Evolutionary conservation across 2,888 invertebrate species (phyloP).

Genomic region (Synanthedon myopaeformis): DNA sequence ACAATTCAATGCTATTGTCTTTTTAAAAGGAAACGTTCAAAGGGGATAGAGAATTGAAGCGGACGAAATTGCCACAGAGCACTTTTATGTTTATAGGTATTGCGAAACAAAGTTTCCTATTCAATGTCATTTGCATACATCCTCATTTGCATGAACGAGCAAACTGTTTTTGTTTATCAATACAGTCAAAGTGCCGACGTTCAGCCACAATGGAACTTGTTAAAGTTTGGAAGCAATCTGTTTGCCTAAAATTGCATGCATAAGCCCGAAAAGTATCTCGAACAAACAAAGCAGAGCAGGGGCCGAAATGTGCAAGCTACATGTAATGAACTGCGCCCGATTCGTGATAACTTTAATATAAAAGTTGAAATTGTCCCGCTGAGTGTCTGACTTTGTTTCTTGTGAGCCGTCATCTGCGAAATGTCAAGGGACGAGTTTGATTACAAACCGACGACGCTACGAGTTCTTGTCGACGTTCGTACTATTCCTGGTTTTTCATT

Average conservation of each 20-base stretch:
- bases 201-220: slow-evolving; percentile 6
- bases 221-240: slow-evolving; percentile 8
- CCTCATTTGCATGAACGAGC: not conserved
- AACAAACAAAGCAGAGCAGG: too few species aligned
- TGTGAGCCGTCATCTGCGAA: slow-evolving; percentile 10
- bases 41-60: too few species aligned
- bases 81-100: not conserved
- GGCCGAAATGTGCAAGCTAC: slow-evolving; percentile 7
- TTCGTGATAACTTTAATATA: slow-evolving; percentile 11
- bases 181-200: slow-evolving; percentile 4
- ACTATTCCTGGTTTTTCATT: not conserved
- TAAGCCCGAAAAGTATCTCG: too few species aligned
- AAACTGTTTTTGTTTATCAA: slow-evolving; percentile 9
- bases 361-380: slow-evolving; percentile 12
- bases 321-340: slow-evolving; percentile 16
- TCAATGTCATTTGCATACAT: not conserved
- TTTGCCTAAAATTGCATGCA: too few species aligned
- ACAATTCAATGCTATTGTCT: too few species aligned
- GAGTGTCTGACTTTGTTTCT: slow-evolving; percentile 12
- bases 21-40: too few species aligned
- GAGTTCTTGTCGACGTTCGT: not conserved
- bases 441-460: not conserved
- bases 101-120: not conserved
- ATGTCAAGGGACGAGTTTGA: slow-evolving; percentile 5
- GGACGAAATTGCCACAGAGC: too few species aligned